phyloP scores from a whole-genome alignment of 2,113 vertebrate genomes.

The Anolis sagrei region DNA sequence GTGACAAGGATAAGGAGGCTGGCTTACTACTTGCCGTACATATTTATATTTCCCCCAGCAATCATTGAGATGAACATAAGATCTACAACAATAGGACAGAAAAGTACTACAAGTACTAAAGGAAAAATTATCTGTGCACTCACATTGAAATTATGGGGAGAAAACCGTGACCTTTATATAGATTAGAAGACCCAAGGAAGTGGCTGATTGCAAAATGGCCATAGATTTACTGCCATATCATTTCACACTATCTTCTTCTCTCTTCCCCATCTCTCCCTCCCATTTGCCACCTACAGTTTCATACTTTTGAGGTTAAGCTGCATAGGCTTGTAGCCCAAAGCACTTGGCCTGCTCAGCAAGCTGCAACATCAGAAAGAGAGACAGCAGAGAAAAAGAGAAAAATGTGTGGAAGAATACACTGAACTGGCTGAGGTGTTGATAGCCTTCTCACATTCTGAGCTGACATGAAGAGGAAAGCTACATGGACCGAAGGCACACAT shows the following conservation, averaged over 20 bases:
- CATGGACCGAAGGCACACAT: background rate
- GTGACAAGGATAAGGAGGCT: background rate
- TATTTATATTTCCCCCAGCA: slow-evolving; percentile 6
- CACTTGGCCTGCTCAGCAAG: background rate
- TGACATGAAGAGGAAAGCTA: slow-evolving; percentile 14
- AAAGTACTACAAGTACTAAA: background rate
- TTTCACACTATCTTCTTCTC: background rate
- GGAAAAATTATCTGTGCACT: slow-evolving; percentile 10
- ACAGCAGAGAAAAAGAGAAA: slow-evolving; percentile 9
- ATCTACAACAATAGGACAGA: slow-evolving; percentile 8
- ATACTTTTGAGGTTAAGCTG: slow-evolving; percentile 23
- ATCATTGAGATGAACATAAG: background rate
- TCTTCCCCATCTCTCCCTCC: background rate
- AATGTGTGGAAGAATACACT: slow-evolving; percentile 19
- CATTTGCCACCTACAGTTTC: slow-evolving; percentile 21
- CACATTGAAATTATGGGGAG: slow-evolving; percentile 17
- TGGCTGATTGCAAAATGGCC: background rate
- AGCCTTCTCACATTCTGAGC: slow-evolving; percentile 26
- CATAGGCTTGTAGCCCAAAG: slow-evolving; percentile 27
- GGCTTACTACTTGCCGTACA: background rate
- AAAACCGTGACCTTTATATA: background rate
- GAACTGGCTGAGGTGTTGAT: slow-evolving; percentile 26
- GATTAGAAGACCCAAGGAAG: background rate
- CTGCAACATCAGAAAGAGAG: slow-evolving; percentile 7
- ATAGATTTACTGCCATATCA: background rate